A percentile compares a stretch with the other conserved stretches of the same genome.
Evolutionary conservation across 2,113 vertebrate genomes (phyloP).

Genomic region (Azemiops feae): DNA sequence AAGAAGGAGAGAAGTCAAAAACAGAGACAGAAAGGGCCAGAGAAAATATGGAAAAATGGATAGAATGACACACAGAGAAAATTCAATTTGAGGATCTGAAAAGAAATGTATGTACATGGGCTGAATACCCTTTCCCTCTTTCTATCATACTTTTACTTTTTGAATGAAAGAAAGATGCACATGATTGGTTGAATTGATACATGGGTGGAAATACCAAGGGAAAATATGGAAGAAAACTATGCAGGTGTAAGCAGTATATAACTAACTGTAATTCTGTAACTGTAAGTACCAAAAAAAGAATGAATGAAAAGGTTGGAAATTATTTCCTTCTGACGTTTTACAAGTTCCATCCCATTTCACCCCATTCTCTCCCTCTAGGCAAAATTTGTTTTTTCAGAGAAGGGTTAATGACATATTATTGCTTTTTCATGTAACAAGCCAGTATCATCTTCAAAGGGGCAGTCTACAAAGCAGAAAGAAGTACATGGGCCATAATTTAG

Average conservation of each 20-base stretch:
- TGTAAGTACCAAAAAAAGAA: background rate
- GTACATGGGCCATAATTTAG: conserved; percentile 51
- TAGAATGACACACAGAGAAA: background rate
- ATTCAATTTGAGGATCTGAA: background rate
- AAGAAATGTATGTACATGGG: background rate
- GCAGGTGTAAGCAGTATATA: background rate
- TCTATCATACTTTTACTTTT: background rate
- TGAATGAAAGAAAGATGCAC: background rate
- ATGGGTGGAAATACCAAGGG: background rate
- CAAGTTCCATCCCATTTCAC: conserved; percentile 34
- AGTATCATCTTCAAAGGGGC: conserved; percentile 53
- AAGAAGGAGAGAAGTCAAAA: background rate
- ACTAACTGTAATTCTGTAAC: background rate
- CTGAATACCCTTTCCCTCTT: background rate
- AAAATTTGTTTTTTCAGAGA: conserved; percentile 53
- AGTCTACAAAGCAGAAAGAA: conserved; percentile 44
- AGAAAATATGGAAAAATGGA: background rate
- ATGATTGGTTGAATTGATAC: background rate
- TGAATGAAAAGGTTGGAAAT: conserved; percentile 1
- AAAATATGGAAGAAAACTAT: background rate
- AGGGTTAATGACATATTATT: conserved; percentile 54
- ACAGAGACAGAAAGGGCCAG: background rate
- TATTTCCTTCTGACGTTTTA: background rate
- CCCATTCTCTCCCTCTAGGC: conserved; percentile 1
- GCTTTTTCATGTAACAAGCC: conserved; percentile 10